Base-by-base conservation (phyloP, 2,113 vertebrate species). In the Sminthopsis crassicaudata region DNA sequence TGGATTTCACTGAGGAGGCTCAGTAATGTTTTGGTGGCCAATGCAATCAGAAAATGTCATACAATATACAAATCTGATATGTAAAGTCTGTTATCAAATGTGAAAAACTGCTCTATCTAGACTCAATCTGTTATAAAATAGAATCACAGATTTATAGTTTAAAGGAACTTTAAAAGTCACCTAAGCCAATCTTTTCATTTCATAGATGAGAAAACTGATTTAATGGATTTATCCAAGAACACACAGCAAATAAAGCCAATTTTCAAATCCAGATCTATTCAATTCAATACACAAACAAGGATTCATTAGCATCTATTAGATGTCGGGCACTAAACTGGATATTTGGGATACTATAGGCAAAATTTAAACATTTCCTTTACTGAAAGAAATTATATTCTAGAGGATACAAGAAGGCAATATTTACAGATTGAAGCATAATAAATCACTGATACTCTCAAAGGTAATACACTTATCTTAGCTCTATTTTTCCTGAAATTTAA, bases 381-480 rank as follows among this genome's bases (percentile, higher is more conserved):
- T 84, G n/a, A 84, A 84, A 42, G 36, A 84, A 84, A n/a, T 84
- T 84, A 42, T 19, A 84, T 84, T 42, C 67, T 84, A n/a, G 16
- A n/a, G n/a, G n/a, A 42, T 42, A 3, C 6, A 10, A 36, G 57
- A 2, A 12, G 6, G 19, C 7, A 42, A 84, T 84, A 42, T 42
- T 84, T 84, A 84, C 19, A 84, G 23, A 84, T 23, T 42, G 16
- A 98, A 97, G 96, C 93, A 97, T 97, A 98, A 98, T 98, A 98
- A 97, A 97, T 98, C 98, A 96, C 97, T 98, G 97, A 98, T 95
- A 93, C 92, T 97, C 97, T 92, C 97, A 96, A 95, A 97, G 98
- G 97, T 97, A 98, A 97, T 95, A 98, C 94, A 96, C 93, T 42
- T 96, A 98, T 98, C 96, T 97, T 93, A 93, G 95, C 53, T 96